These are phyloP conservation scores for Trochalopteron elliotii DNA, from an alignment of 2,113 vertebrate genomes.

Conservation along the genomic window DNA sequence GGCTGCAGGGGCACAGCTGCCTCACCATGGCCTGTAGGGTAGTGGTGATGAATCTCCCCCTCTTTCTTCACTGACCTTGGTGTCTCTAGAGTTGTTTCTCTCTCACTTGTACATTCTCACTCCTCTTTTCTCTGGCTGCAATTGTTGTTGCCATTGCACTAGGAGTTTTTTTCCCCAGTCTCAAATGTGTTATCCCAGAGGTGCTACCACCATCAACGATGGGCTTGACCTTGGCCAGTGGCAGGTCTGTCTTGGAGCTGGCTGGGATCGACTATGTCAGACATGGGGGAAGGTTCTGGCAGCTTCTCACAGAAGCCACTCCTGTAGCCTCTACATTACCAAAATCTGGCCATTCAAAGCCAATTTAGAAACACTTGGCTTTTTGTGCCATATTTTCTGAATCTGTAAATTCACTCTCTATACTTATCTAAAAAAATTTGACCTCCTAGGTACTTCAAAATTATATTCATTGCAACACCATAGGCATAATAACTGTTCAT, in stretches of 20 bases:
- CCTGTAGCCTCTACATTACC: background rate
- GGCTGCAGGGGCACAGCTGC: background rate
- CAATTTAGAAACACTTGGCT: background rate
- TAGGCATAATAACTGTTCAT: background rate
- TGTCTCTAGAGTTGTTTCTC: background rate
- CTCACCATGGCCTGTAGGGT: background rate
- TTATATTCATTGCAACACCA: background rate
- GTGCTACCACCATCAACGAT: accelerated
- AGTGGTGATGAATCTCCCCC: too few relatives aligned
- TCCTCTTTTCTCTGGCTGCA: background rate
- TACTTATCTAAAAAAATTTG: background rate
- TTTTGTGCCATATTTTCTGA: background rate
- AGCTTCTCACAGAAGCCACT: background rate
- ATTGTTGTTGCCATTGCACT: background rate
- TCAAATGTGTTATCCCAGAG: background rate
- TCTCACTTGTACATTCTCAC: background rate
- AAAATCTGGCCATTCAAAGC: background rate
- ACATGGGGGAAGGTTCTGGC: background rate
- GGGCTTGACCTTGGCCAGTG: background rate
- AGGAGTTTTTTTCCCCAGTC: accelerated
- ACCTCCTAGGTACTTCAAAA: background rate
- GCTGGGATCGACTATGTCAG: accelerated
- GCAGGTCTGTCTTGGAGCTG: background rate
- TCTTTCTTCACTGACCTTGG: background rate
- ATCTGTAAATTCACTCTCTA: background rate